Conservation (phyloP, 2,797 vertebrate genomes). For the Leuciscus waleckii region DNA sequence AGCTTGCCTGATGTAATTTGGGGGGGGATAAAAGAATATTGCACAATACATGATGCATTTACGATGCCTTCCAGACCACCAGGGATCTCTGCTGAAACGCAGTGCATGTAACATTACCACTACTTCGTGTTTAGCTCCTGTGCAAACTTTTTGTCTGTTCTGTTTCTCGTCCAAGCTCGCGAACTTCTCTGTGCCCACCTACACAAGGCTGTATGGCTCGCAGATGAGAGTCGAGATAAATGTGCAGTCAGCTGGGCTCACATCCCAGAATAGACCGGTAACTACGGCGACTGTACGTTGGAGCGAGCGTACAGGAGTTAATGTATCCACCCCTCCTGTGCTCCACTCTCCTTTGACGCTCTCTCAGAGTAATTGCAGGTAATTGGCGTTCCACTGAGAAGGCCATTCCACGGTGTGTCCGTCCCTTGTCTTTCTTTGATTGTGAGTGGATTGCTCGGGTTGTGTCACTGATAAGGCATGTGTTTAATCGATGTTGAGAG, state of each 20-base stretch:
- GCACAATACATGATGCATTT: conserved; percentile 40
- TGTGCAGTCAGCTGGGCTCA: conserved; percentile 62
- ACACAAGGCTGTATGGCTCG: conserved; percentile 56
- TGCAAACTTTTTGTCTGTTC: conserved; percentile 47
- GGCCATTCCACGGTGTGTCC: conserved; percentile 45
- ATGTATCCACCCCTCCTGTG: conserved; percentile 48
- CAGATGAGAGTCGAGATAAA: conserved; percentile 61
- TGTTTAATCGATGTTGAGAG: conserved; percentile 64
- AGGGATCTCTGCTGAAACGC: conserved; percentile 30
- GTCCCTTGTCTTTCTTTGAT: conserved; percentile 50
- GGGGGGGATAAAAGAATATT: conserved; percentile 37
- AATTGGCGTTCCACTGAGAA: conserved; percentile 58
- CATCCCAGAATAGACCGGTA: conserved; percentile 65
- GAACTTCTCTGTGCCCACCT: conserved; percentile 59
- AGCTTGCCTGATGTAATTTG: conserved; percentile 44
- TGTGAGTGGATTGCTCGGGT: conserved; percentile 40
- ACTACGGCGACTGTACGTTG: conserved; percentile 62
- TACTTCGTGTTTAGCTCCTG: conserved; percentile 37
- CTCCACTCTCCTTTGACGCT: conserved; percentile 39
- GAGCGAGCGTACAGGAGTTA: conserved; percentile 56
- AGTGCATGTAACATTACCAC: conserved; percentile 28
- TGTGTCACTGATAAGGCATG: conserved; percentile 56
- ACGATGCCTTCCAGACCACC: conserved; percentile 29
- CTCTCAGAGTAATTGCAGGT: conserved; percentile 54
- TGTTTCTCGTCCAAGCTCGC: conserved; percentile 58